Conservation (phyloP, 2,113 vertebrate species). For the Scolopax mira region DNA sequence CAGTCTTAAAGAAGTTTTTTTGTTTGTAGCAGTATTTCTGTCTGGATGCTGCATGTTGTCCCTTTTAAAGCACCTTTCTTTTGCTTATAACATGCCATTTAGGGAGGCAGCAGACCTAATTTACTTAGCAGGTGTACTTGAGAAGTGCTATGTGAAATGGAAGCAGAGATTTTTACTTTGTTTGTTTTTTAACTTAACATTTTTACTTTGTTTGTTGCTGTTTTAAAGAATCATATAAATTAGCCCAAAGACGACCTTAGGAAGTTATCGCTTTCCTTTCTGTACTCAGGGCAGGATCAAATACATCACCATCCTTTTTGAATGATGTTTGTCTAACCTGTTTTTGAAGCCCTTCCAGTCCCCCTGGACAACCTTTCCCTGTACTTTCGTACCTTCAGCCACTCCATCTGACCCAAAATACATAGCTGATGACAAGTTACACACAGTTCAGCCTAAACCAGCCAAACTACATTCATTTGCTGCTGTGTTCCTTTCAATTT, state of each 20-base stretch:
- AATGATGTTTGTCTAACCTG: neutral
- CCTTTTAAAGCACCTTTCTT: neutral
- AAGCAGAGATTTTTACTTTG: neutral
- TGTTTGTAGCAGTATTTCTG: neutral
- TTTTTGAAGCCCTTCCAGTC: neutral
- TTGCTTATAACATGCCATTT: neutral
- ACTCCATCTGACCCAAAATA: neutral
- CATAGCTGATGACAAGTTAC: neutral
- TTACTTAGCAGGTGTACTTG: neutral
- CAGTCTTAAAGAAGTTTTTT: neutral
- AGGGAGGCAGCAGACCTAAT: neutral
- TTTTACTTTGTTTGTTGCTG: neutral
- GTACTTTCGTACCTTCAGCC: neutral
- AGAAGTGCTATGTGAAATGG: neutral
- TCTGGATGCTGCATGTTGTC: neutral
- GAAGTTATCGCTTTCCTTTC: neutral
- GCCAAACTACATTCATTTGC: neutral
- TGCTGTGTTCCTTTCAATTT: neutral
- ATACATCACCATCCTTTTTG: neutral
- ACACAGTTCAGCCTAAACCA: neutral
- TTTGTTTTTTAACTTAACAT: neutral
- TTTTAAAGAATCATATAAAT: neutral
- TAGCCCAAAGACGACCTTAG: neutral
- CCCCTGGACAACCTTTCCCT: neutral
- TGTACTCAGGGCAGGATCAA: neutral